Conservation (phyloP, 1,140 invertebrate genomes). For the Ceratina japonica region DNA sequence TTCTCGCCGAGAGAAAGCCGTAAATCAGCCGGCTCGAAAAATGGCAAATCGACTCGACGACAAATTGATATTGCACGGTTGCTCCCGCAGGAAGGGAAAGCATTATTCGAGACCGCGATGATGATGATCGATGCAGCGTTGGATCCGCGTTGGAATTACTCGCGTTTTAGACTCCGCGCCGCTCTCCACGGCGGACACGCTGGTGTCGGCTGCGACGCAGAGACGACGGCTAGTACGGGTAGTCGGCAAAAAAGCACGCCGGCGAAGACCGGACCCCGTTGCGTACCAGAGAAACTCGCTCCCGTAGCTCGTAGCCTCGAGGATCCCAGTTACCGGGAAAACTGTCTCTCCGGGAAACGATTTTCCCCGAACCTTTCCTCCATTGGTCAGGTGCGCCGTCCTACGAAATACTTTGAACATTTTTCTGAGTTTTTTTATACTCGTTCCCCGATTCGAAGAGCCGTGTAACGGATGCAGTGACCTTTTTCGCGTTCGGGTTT, state of each 20-base stretch:
- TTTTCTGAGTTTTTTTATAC: background rate
- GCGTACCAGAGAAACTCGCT: conserved; percentile 39
- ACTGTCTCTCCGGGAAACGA: conserved; percentile 46
- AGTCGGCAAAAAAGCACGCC: conserved; percentile 50
- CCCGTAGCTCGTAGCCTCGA: conserved; percentile 24
- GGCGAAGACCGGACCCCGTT: conserved; percentile 29
- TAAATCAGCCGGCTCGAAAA: conserved; percentile 3
- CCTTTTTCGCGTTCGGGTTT: no score
- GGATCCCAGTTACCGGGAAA: conserved; percentile 55
- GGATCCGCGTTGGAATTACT: conserved; percentile 53
- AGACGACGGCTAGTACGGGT: conserved; percentile 53
- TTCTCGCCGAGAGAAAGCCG: background rate
- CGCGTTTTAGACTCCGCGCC: conserved; percentile 41
- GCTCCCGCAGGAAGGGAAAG: background rate
- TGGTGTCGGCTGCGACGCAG: conserved; percentile 9
- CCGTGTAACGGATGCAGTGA: no score
- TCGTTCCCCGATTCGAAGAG: no score
- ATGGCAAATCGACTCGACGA: conserved; percentile 48
- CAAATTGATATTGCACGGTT: conserved; percentile 38
- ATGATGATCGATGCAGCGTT: conserved; percentile 50
- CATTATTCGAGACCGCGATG: conserved; percentile 48
- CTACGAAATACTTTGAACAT: background rate
- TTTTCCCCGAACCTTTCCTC: conserved; percentile 12
- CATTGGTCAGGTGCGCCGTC: no score
- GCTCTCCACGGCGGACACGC: background rate